Base-by-base conservation (phyloP, 2,888 invertebrate species). In the Anodontia alba region DNA sequence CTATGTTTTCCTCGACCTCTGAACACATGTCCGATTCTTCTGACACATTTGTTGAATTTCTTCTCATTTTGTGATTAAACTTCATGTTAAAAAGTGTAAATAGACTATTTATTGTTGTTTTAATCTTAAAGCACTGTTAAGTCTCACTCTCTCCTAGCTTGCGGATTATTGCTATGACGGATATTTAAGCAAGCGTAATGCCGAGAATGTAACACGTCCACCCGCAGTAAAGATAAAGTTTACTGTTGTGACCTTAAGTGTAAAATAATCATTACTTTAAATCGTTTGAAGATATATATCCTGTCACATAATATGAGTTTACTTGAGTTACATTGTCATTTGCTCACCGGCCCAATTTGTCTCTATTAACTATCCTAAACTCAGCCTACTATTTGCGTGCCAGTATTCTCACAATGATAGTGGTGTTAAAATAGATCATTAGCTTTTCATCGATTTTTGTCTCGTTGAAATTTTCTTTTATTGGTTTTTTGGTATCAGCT, bases 11-110 rank as follows among this genome's bases (percentile, higher is more conserved):
- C 1, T 80, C 82, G 23, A 36, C 71, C 31, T 85, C 85, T 8
- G 85, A 85, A 72, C 71, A 80, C 23, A 43, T 72, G 31, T 80
- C 80, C 12, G 85, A 85, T 31, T 82, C 82, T 46, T 82, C 85
- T 20, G 78, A 81, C 62, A 84, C 72, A 31, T 54, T n/a, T 71
- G 81, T 75, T 42, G 81, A 82, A 66, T 78, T 76, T 78, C 78
- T 78, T 36, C 82, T 82, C 54, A 70, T 46, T 26, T 75, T 80
- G 17, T 69, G 69, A 43, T 42, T 17, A 42, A 69, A 29, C 46
- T 43, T 69, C 69, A 69, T 69, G n/a, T 42, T 69, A 7, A 67
- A 26, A 31, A n/a, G 38, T 67, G 1, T 7, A 20, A 29, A 7
- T 10, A 26, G 5, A 20, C 54, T 54, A 54, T 54, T 7, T 23